Evolutionary conservation across 2,797 vertebrate genomes (phyloP).

Genomic region (Enteromius afrohamiltoni): DNA sequence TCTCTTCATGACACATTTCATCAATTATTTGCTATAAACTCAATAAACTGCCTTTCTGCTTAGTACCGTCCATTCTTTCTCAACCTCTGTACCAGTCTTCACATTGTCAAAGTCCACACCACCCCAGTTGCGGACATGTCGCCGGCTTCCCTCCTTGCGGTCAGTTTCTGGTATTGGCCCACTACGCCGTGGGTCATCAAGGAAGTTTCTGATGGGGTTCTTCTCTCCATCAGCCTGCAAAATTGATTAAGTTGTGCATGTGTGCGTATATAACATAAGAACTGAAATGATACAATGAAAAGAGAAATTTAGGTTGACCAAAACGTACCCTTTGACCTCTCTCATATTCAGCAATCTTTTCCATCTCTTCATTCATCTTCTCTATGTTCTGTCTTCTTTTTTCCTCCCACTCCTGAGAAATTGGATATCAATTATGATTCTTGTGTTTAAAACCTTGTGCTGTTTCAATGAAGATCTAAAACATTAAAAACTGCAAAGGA

Average conservation of each 20-base stretch:
- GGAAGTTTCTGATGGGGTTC: conserved; percentile 86
- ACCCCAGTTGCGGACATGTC: conserved; percentile 91
- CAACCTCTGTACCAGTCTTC: conserved; percentile 82
- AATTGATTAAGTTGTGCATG: not conserved
- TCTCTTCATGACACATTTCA: not conserved
- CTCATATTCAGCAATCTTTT: conserved; percentile 91
- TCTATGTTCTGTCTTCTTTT: conserved; percentile 91
- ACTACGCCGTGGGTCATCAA: conserved; percentile 88
- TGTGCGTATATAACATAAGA: too few species aligned
- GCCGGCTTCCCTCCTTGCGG: conserved; percentile 88
- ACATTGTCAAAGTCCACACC: conserved; percentile 90
- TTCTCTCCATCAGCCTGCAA: conserved; percentile 83
- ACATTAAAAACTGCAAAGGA: too few species aligned
- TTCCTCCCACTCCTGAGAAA: conserved; percentile 89
- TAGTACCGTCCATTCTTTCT: conserved; percentile 82
- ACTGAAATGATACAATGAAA: not conserved
- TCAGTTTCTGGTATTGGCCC: conserved; percentile 81
- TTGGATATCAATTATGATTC: not conserved
- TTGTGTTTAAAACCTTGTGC: not conserved
- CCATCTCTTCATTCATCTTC: conserved; percentile 96
- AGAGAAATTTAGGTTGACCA: not conserved
- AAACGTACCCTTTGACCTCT: conserved; percentile 83
- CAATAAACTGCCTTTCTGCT: not conserved
- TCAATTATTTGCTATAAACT: too few species aligned
- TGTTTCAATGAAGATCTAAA: not conserved